phyloP scores from a whole-genome alignment of 2,797 vertebrate genomes.

The Hemitrygon akajei region DNA sequence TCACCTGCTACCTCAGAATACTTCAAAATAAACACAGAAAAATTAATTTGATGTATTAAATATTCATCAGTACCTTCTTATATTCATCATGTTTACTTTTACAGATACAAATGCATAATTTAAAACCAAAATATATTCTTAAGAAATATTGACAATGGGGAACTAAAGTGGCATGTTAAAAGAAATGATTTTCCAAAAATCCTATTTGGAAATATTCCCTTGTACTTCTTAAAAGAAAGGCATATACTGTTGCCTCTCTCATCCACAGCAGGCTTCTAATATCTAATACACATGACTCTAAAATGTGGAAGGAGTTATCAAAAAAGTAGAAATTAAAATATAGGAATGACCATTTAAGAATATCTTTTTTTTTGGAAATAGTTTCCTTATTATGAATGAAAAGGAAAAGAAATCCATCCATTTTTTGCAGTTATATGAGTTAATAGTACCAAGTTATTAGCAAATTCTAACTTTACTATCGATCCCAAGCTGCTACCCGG shows the following conservation, averaged over 20 bases:
- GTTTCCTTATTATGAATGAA: background rate
- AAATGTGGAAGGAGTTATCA: background rate
- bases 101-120: background rate
- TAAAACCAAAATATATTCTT: background rate
- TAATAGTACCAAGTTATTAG: background rate
- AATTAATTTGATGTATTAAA: background rate
- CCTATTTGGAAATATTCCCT: background rate
- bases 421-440: background rate
- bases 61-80: background rate
- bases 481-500: background rate
- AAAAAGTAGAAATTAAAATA: background rate
- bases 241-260: background rate
- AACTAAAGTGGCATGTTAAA: background rate
- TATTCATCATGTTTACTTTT: background rate
- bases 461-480: background rate
- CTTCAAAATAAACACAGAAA: background rate
- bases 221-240: background rate
- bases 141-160: background rate
- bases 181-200: background rate
- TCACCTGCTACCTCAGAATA: background rate
- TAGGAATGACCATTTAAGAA: no score
- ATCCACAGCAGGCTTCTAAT: background rate
- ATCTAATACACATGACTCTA: background rate
- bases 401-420: background rate
- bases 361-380: background rate